These are phyloP conservation scores for Spisula solida DNA, from an alignment of 2,888 invertebrate species.

Conservation along the genomic window DNA sequence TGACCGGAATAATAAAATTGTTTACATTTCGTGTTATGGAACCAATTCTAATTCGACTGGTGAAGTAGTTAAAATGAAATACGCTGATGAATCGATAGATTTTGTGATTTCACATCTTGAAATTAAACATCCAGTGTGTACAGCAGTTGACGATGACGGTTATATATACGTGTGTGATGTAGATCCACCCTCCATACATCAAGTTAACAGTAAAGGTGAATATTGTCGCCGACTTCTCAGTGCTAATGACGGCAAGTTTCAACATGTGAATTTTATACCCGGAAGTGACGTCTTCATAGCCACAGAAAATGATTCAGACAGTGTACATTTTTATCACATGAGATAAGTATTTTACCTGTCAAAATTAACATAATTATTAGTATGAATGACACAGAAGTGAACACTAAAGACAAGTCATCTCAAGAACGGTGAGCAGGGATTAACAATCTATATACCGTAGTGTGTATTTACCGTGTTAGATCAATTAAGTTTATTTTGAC, in stretches of 20 bases:
- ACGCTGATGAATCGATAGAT: constrained; percentile 35
- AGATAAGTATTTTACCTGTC: not conserved
- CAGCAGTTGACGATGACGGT: constrained; percentile 45
- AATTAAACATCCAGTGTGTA: constrained; percentile 58
- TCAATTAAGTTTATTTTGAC: too few species aligned
- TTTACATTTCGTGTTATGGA: constrained; percentile 52
- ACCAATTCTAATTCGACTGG: constrained; percentile 39
- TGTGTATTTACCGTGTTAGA: too few species aligned
- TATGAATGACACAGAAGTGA: too few species aligned
- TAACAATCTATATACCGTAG: too few species aligned
- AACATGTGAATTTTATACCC: constrained; percentile 51
- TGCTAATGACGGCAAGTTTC: constrained; percentile 53
- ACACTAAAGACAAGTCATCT: too few species aligned
- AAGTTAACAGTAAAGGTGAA: constrained; percentile 41
- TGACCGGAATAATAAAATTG: constrained; percentile 1
- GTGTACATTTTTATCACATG: constrained; percentile 33
- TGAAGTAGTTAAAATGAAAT: constrained; percentile 53
- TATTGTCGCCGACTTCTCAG: constrained; percentile 51
- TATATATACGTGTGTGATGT: constrained; percentile 58
- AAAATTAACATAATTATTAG: too few species aligned
- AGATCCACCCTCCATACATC: constrained; percentile 50
- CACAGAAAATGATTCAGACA: constrained; percentile 20
- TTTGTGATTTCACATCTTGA: constrained; percentile 36
- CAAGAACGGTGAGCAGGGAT: too few species aligned
- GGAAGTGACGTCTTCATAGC: constrained; percentile 26